Evolutionary conservation across 2,888 invertebrate species (phyloP).

Genomic region (Graphium colonna): DNA sequence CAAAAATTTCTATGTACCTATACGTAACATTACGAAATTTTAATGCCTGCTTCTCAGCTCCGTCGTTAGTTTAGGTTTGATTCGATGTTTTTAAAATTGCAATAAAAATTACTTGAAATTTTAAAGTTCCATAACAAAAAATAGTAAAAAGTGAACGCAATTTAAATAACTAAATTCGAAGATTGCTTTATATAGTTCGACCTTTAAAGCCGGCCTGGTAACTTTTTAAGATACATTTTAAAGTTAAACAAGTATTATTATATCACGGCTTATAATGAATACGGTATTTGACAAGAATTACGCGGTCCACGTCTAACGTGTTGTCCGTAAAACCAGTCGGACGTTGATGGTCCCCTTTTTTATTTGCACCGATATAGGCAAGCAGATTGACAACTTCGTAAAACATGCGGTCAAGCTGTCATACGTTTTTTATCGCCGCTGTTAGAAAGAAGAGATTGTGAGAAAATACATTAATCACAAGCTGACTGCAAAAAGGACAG

Average conservation of each 20-base stretch:
- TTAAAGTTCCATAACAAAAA: neutral
- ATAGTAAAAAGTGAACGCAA: neutral
- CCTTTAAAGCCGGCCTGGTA: no score
- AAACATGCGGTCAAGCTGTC: neutral
- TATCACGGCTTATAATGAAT: neutral
- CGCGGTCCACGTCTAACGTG: neutral
- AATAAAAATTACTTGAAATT: neutral
- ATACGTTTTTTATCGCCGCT: neutral
- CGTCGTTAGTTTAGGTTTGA: no score
- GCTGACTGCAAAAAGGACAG: no score
- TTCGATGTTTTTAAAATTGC: no score
- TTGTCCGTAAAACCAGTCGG: conserved; percentile 7
- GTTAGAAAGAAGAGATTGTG: no score
- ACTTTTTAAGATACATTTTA: no score
- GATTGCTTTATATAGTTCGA: no score
- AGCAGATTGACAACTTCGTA: conserved; percentile 14
- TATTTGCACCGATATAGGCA: neutral
- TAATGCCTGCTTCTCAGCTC: no score
- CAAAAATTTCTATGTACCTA: no score
- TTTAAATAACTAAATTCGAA: conserved; percentile 20
- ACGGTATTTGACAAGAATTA: conserved; percentile 7
- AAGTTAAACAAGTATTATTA: conserved; percentile 3
- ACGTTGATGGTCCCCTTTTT: neutral
- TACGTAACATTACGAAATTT: no score
- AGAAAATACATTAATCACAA: no score